Evolutionary conservation across 2,888 invertebrate genomes (phyloP), one percentile per base, ranked within the genome.

Genomic region (Yponomeuta cagnagella): DNA sequence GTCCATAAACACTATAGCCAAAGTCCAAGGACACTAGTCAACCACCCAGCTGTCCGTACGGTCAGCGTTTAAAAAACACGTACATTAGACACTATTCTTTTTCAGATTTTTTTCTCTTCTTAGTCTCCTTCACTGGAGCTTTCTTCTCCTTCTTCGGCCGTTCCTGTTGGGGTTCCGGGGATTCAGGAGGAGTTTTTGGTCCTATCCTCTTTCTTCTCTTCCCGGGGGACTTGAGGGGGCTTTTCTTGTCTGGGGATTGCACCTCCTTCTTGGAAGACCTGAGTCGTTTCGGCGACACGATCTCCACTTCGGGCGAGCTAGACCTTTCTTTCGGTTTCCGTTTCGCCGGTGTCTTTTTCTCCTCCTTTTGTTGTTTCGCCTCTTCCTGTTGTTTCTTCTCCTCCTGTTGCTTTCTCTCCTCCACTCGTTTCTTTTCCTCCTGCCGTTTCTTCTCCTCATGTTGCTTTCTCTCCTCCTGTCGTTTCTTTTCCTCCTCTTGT

Each of bases 1-100:
- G 33, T 43, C 43, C 43, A 43, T 5, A 9, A 6, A 43, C 43
- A 8, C 43, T 43, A 43, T 43, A 43, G 43, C 52, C 15, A 58
- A 12, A 58, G 52, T 58, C 52, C 15, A 58, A 15, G 52, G 52
- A 6, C 52, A 58, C 52, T 58, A 15, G 52, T 15, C 15, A 15
- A 12, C 3, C 52, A 12, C 52, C 15, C 12, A 58, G 15, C 12
- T 5, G 12, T 15, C 52, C 52, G 15, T 58, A 52, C 48, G 37
- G 70, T 70, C 70, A 70, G 33, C 63, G 58, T 33, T 68, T 87
- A 73, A 80, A 84, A 76, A 88, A 90, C 76, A 90, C 88, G 74
- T 86, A 82, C 74, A 85, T 77, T 74, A 89, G 88, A 86, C 90
- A 90, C 91, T 91, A 90, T 78, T 90, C 90, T 73, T 89, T 92